Base-by-base conservation (phyloP, 2,797 vertebrate species). In the Erethizon dorsatum region DNA sequence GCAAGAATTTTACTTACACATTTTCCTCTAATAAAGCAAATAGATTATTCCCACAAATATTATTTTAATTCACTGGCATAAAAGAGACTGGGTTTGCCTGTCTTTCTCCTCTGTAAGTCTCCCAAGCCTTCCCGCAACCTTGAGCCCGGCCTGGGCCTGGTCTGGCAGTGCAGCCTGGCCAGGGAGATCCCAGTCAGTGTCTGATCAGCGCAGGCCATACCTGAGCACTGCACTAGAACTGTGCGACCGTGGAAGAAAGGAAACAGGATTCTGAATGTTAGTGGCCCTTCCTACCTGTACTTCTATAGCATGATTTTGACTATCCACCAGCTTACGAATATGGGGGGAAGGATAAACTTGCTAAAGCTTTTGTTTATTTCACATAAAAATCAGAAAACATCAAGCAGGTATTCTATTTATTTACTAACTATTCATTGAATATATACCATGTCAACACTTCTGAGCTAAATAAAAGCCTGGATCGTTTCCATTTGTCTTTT, bases 1-100 rank as follows among this genome's bases (percentile, higher is more conserved):
- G 56, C 67, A 96, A 93, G 95, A 95, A 94, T 89, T 96, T 97
- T 84, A 91, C 59, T 88, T 91, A 94, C 96, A 75, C 37, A 94
- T 88, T 75, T 93, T 95, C 67, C 73, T 91, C 61, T 63, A 92
- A 85, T 82, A 92, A 97, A 95, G 31, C 56, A 92, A 96, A 94
- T 41, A 93, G 41, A 12, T 83, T 96, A 78, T 96, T 95, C 78
- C 78, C 73, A 87, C 52, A 91, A 88, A 83, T 77, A 95, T 37
- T 90, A 61, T 75, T 96, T 95, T 95, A 94, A 85, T 80, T 93
- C 45, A 87, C 77, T 67, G 84, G 41, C 65, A 83, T 71, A 73
- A 83, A 65, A 95, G 31, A 52, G 61, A 71, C n/a, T 63, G n/a
- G 67, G 88, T 33, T 37, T 83, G 28, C 63, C 79, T 54, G 12